Percentiles rank a stretch among this genome's conserved stretches.
Evolutionary conservation across 2,797 vertebrate species (phyloP).

Genomic region (Sardinella longiceps): DNA sequence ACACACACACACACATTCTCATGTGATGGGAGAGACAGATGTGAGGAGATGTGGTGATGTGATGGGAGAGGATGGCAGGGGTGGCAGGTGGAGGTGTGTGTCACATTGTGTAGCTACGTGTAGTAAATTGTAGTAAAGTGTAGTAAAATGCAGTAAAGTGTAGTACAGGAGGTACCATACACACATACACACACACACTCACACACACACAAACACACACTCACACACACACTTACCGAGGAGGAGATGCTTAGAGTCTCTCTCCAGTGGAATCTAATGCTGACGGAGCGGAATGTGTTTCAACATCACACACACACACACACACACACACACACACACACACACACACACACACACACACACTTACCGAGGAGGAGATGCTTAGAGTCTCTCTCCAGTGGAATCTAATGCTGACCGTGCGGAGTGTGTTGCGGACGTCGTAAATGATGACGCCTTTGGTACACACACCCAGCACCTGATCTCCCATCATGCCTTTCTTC

Average conservation of each 20-base stretch:
- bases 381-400: slow-evolving; percentile 86
- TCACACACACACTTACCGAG: slow-evolving; percentile 71
- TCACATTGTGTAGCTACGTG: no score
- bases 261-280: slow-evolving; percentile 82
- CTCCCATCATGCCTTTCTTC: slow-evolving; percentile 76
- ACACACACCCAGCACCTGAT: slow-evolving; percentile 84
- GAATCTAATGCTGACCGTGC: slow-evolving; percentile 77
- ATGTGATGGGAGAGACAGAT: no score
- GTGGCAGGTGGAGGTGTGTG: no score
- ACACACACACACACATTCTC: no score
- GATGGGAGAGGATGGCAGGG: no score
- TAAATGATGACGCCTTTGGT: slow-evolving; percentile 87
- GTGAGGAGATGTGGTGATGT: no score
- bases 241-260: slow-evolving; percentile 86
- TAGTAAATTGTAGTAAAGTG: no score
- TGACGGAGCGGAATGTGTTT: slow-evolving; percentile 75
- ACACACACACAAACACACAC: background rate
- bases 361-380: slow-evolving; percentile 85
- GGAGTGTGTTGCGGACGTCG: slow-evolving; percentile 77
- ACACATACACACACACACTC: background rate
- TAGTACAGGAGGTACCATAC: no score
- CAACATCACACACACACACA: no score
- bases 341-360: background rate
- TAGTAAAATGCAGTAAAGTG: no score
- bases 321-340: background rate